A percentile compares a stretch with the other conserved stretches of the same genome.
These are phyloP conservation scores for Apamea crenata DNA, from an alignment of 2,888 invertebrate species.

Conservation along the genomic window DNA sequence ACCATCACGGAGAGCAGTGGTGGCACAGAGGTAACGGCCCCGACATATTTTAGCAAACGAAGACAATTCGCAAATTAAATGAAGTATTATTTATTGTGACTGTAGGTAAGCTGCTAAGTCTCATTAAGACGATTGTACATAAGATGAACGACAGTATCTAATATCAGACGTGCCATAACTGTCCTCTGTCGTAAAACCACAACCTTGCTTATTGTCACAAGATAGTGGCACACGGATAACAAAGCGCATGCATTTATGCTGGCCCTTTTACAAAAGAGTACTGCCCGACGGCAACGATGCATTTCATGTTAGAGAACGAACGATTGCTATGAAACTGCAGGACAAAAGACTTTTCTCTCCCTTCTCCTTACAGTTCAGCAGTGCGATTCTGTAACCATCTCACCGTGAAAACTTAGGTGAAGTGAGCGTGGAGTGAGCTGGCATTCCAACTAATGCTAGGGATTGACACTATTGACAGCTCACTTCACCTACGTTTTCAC, in stretches of 20 bases:
- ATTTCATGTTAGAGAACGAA: not conserved
- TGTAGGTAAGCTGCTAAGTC: not conserved
- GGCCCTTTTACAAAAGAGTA: not conserved
- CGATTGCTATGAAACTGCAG: not conserved
- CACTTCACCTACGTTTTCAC: too few species aligned
- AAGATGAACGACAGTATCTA: not conserved
- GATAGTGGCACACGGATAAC: not conserved
- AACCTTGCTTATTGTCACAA: not conserved
- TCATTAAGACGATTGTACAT: not conserved
- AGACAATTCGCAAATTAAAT: not conserved
- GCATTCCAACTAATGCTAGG: too few species aligned
- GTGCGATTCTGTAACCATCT: too few species aligned
- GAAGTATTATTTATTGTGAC: not conserved
- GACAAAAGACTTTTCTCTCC: not conserved
- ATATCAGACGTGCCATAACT: too few species aligned
- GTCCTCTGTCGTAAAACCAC: not conserved
- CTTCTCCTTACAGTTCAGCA: too few species aligned
- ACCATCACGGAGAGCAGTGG: too few species aligned
- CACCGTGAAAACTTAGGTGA: too few species aligned
- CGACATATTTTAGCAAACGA: not conserved
- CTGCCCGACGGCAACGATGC: not conserved
- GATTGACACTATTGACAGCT: too few species aligned
- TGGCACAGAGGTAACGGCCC: too few species aligned
- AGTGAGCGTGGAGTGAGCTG: too few species aligned
- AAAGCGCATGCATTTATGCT: conserved; percentile 3